These are phyloP conservation scores for Gadus macrocephalus DNA, from an alignment of 2,113 vertebrate genomes.

Conservation along the genomic window DNA sequence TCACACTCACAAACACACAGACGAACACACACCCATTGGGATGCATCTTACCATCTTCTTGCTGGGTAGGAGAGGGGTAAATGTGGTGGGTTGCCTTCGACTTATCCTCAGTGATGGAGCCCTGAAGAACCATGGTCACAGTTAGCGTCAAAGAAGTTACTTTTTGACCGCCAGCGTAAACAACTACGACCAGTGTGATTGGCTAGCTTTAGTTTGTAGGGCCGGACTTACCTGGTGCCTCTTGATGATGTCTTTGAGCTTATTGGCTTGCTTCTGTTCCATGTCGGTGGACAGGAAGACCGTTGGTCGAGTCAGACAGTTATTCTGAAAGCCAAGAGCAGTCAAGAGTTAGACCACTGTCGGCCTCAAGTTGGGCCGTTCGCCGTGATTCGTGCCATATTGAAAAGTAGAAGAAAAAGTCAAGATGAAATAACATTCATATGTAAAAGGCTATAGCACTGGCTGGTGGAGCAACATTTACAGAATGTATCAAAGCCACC, in stretches of 20 bases:
- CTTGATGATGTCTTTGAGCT: conserved; percentile 95
- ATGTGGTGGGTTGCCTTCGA: conserved; percentile 93
- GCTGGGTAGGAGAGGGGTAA: conserved; percentile 80
- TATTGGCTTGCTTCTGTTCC: conserved; percentile 89
- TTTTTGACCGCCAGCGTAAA: not conserved
- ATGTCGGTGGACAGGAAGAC: conserved; percentile 92
- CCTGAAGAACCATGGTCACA: conserved; percentile 61
- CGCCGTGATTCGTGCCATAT: too few relatives aligned
- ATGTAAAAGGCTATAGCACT: too few relatives aligned
- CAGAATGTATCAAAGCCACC: too few relatives aligned
- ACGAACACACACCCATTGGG: not conserved
- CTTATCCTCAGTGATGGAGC: conserved; percentile 92
- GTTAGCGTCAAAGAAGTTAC: not conserved
- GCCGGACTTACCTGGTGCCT: conserved; percentile 85
- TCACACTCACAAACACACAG: not conserved
- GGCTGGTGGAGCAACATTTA: too few relatives aligned
- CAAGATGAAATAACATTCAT: too few relatives aligned
- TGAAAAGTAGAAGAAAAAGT: too few relatives aligned
- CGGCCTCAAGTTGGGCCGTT: not conserved
- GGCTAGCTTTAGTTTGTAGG: not conserved
- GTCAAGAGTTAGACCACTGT: not conserved
- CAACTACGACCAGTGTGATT: not conserved
- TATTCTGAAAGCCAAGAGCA: conserved; percentile 75
- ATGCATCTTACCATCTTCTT: conserved; percentile 83
- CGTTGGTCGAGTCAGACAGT: conserved; percentile 88